phyloP scores from a whole-genome alignment of 1,140 invertebrate species.

The Drosophila pseudoananassae region DNA sequence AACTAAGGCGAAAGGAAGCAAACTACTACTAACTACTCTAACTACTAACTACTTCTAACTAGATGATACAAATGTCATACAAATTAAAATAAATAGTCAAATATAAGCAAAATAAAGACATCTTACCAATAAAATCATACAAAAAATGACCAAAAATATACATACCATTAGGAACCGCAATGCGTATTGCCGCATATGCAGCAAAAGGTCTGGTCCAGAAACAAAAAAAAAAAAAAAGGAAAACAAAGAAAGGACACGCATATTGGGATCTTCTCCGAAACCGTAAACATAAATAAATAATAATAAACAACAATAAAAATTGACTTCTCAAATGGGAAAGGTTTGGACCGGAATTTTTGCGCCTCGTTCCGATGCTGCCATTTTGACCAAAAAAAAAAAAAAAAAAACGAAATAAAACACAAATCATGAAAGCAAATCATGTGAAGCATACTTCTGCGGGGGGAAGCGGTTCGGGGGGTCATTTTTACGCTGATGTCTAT shows the following conservation, averaged over 20 bases:
- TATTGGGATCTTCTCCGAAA: not conserved
- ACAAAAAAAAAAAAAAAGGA: not conserved
- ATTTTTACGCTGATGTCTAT: constrained; percentile 65
- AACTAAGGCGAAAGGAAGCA: too few species aligned
- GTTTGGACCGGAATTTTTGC: not conserved
- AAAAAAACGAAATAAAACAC: constrained; percentile 32
- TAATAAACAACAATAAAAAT: constrained; percentile 52
- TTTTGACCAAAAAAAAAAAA: constrained; percentile 34
- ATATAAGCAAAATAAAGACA: not conserved
- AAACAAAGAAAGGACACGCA: not conserved
- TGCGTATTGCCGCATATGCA: constrained; percentile 1
- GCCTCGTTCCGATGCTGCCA: not conserved
- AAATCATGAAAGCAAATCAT: constrained; percentile 52
- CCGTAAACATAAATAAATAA: constrained; percentile 48
- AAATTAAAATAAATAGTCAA: too few species aligned
- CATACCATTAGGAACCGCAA: not conserved
- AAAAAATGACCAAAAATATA: not conserved
- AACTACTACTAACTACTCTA: too few species aligned
- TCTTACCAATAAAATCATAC: not conserved
- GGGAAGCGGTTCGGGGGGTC: constrained; percentile 11
- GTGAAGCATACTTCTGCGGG: constrained; percentile 10
- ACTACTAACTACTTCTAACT: too few species aligned
- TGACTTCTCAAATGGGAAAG: constrained; percentile 29
- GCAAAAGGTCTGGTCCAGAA: not conserved
- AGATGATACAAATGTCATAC: too few species aligned